Base-by-base conservation (phyloP, 1,140 invertebrate genomes). In the Bombus sibiricus region DNA sequence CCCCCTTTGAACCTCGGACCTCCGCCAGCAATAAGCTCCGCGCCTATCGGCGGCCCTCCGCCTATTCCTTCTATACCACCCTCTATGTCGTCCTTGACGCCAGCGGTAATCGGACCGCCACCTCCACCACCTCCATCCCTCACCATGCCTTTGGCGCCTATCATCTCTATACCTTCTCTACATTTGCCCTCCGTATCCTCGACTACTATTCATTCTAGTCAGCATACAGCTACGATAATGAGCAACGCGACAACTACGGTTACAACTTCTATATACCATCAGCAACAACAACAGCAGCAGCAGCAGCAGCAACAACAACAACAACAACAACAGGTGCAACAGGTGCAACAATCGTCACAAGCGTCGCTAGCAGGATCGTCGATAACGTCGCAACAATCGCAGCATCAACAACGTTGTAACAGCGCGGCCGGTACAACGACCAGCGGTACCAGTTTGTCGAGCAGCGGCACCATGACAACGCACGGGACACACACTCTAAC, bases 171-270 rank as follows among this genome's bases (percentile, higher is more conserved):
- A 43, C 92, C 92, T 3, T 93, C 93, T 15, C 90, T 93, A 32
- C 94, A 94, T 53, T 41, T 93, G 28, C 92, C 93, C 8, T 87
- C 92, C 43, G 92, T 90, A 57, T 87, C 92, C 81, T 89, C 93
- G 15, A 94, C 88, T 86, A 94, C 92, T 75, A 92, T 93, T 86
- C 93, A 94, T 93, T 94, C 94, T 94, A 94, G 93, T 94, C 94
- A 95, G 87, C 94, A 94, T 72, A 86, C 91, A 83, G 90, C 88
- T 79, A 92, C 90, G 76, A 89, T 94, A 77, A 76, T 92, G 79
- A 93, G 91, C 83, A 93, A 83, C 83, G 78, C 89, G 32, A 92
- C 88, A 41, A 89, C 89, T 34, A 91, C 91, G 37, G 89, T 91
- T 69, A 92, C 91, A 80, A 92, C 90, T 72, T 92, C 90, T 64